phyloP scores from a whole-genome alignment of 2,113 vertebrate species.

The Oncorhynchus tshawytscha region DNA sequence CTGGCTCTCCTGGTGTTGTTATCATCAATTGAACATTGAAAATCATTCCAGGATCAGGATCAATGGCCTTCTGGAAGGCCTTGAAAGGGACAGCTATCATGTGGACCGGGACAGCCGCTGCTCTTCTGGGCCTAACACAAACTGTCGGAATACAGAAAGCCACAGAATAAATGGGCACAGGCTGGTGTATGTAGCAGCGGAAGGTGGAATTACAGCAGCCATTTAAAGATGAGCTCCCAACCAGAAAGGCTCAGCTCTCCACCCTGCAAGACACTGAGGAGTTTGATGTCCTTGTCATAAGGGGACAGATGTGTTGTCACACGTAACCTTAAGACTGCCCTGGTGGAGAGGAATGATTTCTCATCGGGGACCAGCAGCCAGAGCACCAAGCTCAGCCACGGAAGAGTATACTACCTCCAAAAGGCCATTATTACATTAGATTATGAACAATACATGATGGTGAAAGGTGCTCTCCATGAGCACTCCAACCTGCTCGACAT shows the following conservation, averaged over 20 bases:
- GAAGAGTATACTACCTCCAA: conserved; percentile 95
- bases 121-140: conserved; percentile 87
- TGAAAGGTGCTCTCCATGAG: conserved; percentile 92
- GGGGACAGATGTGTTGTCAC: conserved; percentile 88
- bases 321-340: too few relatives aligned
- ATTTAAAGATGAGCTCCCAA: conserved; percentile 72
- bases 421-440: conserved; percentile 96
- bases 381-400: conserved; percentile 85
- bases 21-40: conserved; percentile 20
- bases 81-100: conserved; percentile 82
- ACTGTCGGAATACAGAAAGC: conserved; percentile 84
- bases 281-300: conserved; percentile 90
- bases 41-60: conserved; percentile 59
- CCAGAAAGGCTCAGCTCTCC: conserved; percentile 76
- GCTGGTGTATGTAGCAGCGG: conserved; percentile 77
- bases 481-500: conserved; percentile 90
- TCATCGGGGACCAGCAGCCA: too few relatives aligned
- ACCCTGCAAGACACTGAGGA: conserved; percentile 71
- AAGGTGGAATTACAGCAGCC: conserved; percentile 69
- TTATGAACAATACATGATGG: conserved; percentile 94
- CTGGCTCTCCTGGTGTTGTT: conserved; percentile 25
- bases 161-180: conserved; percentile 53
- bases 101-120: conserved; percentile 83
- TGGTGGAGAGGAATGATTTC: too few relatives aligned
- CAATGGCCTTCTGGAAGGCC: conserved; percentile 91